Evolutionary conservation across 2,113 vertebrate species (phyloP).

Genomic region (Eleginops maclovinus): DNA sequence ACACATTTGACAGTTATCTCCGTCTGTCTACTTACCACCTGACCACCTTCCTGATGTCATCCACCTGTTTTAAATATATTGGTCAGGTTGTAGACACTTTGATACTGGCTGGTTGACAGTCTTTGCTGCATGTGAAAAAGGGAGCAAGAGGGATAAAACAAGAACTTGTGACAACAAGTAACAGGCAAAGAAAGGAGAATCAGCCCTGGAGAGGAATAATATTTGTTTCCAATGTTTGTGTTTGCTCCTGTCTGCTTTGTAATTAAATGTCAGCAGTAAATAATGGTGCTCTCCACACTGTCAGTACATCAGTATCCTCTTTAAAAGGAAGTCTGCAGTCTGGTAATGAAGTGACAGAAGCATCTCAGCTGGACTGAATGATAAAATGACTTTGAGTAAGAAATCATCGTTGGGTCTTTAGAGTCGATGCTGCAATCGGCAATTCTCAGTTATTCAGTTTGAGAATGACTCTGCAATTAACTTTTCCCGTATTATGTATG

Average conservation of each 20-base stretch:
- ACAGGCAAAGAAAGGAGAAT: neutral
- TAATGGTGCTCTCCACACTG: slow-evolving; percentile 30
- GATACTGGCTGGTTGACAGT: neutral
- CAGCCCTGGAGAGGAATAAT: neutral
- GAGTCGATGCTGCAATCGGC: neutral
- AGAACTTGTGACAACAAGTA: slow-evolving; percentile 5
- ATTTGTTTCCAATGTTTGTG: neutral
- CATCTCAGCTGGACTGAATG: neutral
- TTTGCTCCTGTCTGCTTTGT: slow-evolving; percentile 22
- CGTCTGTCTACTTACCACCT: too few relatives aligned
- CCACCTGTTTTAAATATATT: too few relatives aligned
- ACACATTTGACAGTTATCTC: too few relatives aligned
- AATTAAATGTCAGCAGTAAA: slow-evolving; percentile 47
- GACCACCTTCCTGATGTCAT: too few relatives aligned
- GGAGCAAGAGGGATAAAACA: neutral
- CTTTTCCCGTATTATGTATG: too few relatives aligned
- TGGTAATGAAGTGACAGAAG: slow-evolving; percentile 7
- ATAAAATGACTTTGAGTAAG: neutral
- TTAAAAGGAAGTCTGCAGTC: slow-evolving; percentile 12
- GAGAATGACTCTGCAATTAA: neutral
- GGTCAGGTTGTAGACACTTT: neutral
- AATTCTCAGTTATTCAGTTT: neutral
- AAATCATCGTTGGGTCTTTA: neutral
- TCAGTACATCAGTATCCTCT: slow-evolving; percentile 14
- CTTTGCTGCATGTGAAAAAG: neutral